Conservation (phyloP, 2,113 vertebrate genomes). For the Pedionomus torquatus region DNA sequence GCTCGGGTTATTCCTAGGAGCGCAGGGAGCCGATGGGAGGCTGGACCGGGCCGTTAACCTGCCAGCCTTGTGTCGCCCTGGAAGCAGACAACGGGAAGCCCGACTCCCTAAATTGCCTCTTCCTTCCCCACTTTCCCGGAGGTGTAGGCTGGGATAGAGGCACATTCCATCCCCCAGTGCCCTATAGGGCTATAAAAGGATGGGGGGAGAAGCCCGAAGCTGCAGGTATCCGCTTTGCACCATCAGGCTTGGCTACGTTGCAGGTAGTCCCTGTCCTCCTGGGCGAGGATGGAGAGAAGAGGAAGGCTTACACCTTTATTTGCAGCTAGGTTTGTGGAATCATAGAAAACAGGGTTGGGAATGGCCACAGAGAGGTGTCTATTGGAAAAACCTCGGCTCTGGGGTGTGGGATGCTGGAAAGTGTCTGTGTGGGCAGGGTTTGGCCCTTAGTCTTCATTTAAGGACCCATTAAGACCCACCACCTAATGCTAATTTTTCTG, state of each 20-base stretch:
- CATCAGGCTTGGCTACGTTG: background rate
- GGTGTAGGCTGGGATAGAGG: accelerated
- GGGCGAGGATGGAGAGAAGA: background rate
- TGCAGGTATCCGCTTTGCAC: background rate
- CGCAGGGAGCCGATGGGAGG: background rate
- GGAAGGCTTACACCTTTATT: background rate
- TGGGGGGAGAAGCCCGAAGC: background rate
- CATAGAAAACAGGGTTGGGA: background rate
- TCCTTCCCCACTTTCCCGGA: background rate
- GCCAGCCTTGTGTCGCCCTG: background rate
- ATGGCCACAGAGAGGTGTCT: background rate
- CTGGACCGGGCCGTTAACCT: background rate
- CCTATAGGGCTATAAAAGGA: accelerated
- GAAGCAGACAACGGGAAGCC: background rate
- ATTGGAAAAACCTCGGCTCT: background rate
- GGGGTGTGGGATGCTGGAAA: background rate
- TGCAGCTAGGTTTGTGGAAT: background rate
- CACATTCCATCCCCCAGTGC: accelerated
- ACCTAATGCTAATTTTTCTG: background rate
- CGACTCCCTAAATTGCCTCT: background rate
- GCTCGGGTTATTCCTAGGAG: accelerated
- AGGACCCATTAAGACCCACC: background rate
- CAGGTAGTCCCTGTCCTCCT: background rate
- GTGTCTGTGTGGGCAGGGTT: background rate
- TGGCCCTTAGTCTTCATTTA: background rate